These are phyloP conservation scores for Morpho deidamia DNA, from an alignment of 2,888 invertebrate species.

Conservation along the genomic window DNA sequence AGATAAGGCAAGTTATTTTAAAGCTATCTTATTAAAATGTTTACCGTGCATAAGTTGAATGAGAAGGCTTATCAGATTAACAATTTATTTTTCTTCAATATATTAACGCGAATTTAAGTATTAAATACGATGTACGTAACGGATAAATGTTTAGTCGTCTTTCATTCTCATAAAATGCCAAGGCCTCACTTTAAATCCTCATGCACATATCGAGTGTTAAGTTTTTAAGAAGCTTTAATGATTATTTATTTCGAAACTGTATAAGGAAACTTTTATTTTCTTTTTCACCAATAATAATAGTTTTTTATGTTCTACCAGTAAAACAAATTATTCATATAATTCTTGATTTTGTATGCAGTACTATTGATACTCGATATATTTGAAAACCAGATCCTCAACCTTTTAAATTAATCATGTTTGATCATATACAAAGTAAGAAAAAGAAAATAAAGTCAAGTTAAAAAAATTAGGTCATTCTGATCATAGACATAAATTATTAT, in stretches of 20 bases:
- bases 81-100: conserved; percentile 14
- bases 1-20: neutral
- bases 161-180: conserved; percentile 58
- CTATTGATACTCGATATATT: too few relatives aligned
- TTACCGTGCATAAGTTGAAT: neutral
- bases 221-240: conserved; percentile 27
- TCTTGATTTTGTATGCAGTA: too few relatives aligned
- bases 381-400: too few relatives aligned
- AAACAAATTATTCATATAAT: too few relatives aligned
- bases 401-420: too few relatives aligned
- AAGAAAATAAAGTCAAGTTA: too few relatives aligned
- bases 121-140: conserved; percentile 30
- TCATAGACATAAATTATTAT: too few relatives aligned
- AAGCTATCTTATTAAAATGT: neutral
- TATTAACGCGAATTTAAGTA: conserved; percentile 20
- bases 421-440: too few relatives aligned
- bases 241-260: neutral
- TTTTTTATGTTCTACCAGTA: too few relatives aligned
- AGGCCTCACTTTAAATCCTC: conserved; percentile 43
- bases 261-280: neutral
- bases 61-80: conserved; percentile 5
- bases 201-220: conserved; percentile 32
- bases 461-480: too few relatives aligned
- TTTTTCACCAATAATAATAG: neutral
- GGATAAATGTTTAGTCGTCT: conserved; percentile 41